phyloP scores from a whole-genome alignment of 2,888 invertebrate species.

The Cerceris ruficornis region DNA sequence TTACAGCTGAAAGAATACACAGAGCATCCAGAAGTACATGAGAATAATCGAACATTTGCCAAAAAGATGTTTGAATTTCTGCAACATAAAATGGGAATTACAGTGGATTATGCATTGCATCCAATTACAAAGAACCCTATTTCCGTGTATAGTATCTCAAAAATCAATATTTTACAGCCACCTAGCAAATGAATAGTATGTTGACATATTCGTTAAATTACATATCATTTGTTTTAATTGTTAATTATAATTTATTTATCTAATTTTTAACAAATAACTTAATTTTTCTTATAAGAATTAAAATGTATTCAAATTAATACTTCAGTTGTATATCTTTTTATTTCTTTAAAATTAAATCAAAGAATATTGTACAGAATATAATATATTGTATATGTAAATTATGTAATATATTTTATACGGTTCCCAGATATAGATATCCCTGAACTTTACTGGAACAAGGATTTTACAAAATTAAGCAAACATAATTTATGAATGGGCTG shows the following conservation, averaged over 20 bases:
- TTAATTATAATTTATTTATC: not conserved
- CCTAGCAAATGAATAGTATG: not conserved
- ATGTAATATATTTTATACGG: no score
- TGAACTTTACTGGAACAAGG: no score
- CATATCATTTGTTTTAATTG: not conserved
- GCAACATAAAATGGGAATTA: constrained; percentile 85
- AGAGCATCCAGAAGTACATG: constrained; percentile 87
- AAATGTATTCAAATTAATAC: not conserved
- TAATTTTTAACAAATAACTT: not conserved
- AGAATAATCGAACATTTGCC: constrained; percentile 87
- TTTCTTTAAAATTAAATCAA: no score
- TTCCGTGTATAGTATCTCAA: constrained; percentile 70
- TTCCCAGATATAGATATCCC: no score
- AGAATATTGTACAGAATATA: no score
- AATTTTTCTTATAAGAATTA: not conserved
- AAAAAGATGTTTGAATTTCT: constrained; percentile 86
- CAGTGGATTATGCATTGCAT: constrained; percentile 83
- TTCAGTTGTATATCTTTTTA: not conserved
- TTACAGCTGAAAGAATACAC: constrained; percentile 85
- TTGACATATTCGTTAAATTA: not conserved
- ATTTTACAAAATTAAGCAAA: no score
- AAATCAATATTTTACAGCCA: constrained; percentile 21
- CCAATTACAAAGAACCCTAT: constrained; percentile 82
- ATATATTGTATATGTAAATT: no score
- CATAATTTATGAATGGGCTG: no score